Conservation (phyloP, 2,113 vertebrate genomes). For the Aegotheles bennettii region DNA sequence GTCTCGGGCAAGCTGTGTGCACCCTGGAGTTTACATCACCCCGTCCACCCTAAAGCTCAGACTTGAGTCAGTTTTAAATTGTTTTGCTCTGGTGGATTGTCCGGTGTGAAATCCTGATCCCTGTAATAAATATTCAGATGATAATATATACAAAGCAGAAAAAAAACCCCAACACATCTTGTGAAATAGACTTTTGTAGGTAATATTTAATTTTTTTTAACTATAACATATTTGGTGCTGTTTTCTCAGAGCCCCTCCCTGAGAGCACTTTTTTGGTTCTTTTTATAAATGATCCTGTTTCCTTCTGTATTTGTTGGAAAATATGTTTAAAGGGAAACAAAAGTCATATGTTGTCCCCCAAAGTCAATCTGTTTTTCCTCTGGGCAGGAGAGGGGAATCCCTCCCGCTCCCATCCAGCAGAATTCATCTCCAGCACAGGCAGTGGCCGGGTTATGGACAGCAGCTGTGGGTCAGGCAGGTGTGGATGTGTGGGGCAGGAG, state of each 20-base stretch:
- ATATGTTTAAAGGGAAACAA: conserved; percentile 70
- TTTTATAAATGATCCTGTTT: conserved; percentile 58
- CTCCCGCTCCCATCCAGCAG: neutral
- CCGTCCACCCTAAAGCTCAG: neutral
- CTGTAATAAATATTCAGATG: conserved; percentile 61
- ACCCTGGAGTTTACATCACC: neutral
- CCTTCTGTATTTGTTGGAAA: conserved; percentile 62
- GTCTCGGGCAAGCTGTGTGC: neutral
- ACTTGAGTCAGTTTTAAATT: neutral
- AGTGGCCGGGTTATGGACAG: neutral
- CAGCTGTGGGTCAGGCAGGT: neutral
- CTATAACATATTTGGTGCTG: conserved; percentile 82
- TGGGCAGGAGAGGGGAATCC: neutral
- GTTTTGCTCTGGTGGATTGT: neutral
- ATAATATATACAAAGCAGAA: conserved; percentile 59
- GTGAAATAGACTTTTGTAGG: conserved; percentile 77
- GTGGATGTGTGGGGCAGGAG: neutral
- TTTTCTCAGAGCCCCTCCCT: conserved; percentile 73
- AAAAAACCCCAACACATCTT: conserved; percentile 26
- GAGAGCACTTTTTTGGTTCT: conserved; percentile 66
- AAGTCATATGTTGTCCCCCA: neutral
- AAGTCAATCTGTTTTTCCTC: neutral
- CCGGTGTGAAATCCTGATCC: conserved; percentile 27
- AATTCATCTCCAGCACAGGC: neutral
- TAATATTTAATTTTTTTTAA: conserved; percentile 78